A percentile compares a stretch with the other conserved stretches of the same genome.
These are phyloP conservation scores for Uropetala carovei DNA, from an alignment of 2,888 invertebrate species.

Conservation along the genomic window DNA sequence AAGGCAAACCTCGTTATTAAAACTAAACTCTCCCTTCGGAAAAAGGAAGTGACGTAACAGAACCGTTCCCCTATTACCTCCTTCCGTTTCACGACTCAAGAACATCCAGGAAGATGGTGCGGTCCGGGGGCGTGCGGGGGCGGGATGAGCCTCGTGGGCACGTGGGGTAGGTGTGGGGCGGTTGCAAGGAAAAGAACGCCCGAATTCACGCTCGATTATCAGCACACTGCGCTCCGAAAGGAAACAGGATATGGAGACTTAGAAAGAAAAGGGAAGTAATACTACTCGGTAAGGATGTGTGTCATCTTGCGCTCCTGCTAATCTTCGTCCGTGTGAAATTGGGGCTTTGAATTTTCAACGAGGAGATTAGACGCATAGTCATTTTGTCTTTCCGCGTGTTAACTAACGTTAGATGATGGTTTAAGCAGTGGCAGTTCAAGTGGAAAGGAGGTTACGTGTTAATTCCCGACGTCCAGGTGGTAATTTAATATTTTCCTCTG, in stretches of 20 bases:
- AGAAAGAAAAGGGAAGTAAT: not conserved
- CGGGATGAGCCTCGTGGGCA: constrained; percentile 12
- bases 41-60: constrained; percentile 57
- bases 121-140: not conserved
- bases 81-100: constrained; percentile 41
- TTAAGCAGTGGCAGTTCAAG: too few species aligned
- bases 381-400: too few species aligned
- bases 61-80: not conserved
- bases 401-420: too few species aligned
- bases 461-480: too few species aligned
- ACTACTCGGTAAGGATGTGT: not conserved
- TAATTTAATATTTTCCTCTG: too few species aligned
- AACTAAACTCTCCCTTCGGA: not conserved
- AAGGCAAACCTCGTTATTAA: not conserved
- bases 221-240: not conserved
- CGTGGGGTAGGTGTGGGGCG: not conserved
- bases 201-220: constrained; percentile 38
- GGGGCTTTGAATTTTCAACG: not conserved
- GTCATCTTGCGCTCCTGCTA: not conserved
- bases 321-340: not conserved
- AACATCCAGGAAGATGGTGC: not conserved
- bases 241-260: constrained; percentile 45
- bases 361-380: too few species aligned
- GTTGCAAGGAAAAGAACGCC: not conserved
- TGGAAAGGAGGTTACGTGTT: too few species aligned